Conservation (phyloP, 1,140 invertebrate genomes). For the Diorhabda elongata region DNA sequence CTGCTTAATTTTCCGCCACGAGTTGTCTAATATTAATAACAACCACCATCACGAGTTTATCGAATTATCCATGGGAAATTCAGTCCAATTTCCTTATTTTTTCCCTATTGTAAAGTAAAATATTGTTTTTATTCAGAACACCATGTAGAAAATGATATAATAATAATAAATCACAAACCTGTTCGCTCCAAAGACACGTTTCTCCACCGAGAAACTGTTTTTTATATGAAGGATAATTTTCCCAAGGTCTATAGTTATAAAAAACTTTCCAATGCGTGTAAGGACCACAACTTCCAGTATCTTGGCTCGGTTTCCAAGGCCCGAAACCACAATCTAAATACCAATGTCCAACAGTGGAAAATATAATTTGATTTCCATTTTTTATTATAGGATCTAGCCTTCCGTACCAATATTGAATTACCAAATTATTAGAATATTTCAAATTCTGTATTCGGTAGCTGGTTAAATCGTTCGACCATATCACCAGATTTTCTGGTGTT, state of each 20-base stretch:
- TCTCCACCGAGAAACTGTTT: constrained; percentile 59
- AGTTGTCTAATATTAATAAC: too few relatives aligned
- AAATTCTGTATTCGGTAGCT: constrained; percentile 42
- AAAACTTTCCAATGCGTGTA: constrained; percentile 78
- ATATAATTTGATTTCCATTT: constrained; percentile 67
- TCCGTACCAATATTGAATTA: constrained; percentile 70
- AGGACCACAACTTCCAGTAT: constrained; percentile 67
- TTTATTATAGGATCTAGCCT: constrained; percentile 63
- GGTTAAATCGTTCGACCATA: constrained; percentile 77
- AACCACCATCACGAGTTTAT: too few relatives aligned
- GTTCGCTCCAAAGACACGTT: constrained; percentile 69
- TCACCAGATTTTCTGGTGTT: constrained; percentile 58
- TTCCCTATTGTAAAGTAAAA: too few relatives aligned
- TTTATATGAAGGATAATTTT: constrained; percentile 25
- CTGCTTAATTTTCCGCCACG: too few relatives aligned
- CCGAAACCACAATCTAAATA: constrained; percentile 81
- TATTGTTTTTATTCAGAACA: too few relatives aligned
- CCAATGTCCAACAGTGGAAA: constrained; percentile 79
- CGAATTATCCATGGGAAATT: too few relatives aligned
- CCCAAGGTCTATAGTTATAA: constrained; percentile 75
- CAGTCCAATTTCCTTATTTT: too few relatives aligned
- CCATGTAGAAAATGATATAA: too few relatives aligned
- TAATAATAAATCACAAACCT: constrained; percentile 34
- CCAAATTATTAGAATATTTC: constrained; percentile 52
- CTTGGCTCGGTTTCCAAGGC: constrained; percentile 63